Evolutionary conservation across 2,888 invertebrate species (phyloP).

Genomic region (Argyresthia goedartella): DNA sequence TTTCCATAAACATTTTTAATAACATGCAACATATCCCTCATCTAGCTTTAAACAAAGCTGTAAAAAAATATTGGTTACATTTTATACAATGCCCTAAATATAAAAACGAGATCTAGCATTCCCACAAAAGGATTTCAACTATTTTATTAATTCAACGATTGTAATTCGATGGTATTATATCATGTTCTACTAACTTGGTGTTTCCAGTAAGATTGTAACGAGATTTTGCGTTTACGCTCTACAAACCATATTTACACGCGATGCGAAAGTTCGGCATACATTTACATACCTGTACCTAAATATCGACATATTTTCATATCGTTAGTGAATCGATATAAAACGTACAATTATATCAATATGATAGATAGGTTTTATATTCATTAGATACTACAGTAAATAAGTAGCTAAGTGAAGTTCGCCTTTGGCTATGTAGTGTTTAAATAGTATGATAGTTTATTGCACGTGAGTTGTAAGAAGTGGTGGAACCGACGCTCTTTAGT

Average conservation of each 20-base stretch:
- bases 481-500: constrained; percentile 21
- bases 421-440: constrained; percentile 36
- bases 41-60: constrained; percentile 1
- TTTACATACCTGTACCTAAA: constrained; percentile 3
- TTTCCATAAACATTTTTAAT: not conserved
- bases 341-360: constrained; percentile 15
- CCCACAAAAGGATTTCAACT: constrained; percentile 30
- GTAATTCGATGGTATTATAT: too few species aligned
- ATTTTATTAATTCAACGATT: too few species aligned
- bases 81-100: not conserved
- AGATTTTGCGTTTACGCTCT: constrained; percentile 1
- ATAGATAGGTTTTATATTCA: constrained; percentile 17
- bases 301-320: constrained; percentile 12
- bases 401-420: constrained; percentile 23
- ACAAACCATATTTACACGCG: not conserved
- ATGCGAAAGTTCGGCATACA: not conserved
- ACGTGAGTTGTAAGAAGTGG: constrained; percentile 1
- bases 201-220: not conserved
- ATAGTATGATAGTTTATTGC: constrained; percentile 8
- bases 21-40: constrained; percentile 1
- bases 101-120: constrained; percentile 62
- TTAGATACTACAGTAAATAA: constrained; percentile 17
- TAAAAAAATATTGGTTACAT: not conserved
- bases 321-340: constrained; percentile 20
- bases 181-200: not conserved